Conservation (phyloP, 92 coral and sea anemone species). For the Porites divaricata region DNA sequence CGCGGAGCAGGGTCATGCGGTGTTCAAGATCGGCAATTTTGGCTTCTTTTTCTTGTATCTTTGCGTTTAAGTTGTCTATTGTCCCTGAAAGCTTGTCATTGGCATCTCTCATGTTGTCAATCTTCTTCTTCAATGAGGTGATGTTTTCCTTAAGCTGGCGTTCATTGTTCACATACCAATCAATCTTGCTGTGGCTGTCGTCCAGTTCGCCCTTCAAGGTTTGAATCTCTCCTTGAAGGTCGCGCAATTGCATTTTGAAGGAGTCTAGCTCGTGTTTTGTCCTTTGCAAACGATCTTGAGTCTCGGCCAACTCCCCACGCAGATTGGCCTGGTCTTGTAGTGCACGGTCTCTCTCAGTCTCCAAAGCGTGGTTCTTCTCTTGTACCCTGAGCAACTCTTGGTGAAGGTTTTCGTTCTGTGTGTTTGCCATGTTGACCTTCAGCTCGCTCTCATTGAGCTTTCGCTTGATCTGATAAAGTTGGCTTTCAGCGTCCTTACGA, state of each 20-base stretch:
- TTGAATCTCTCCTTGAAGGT: conserved; percentile 57
- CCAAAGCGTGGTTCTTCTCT: conserved; percentile 78
- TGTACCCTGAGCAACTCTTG: conserved; percentile 88
- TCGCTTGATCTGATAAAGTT: conserved; percentile 76
- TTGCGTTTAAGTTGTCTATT: conserved; percentile 73
- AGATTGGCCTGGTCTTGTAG: conserved; percentile 85
- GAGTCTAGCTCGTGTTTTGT: conserved; percentile 69
- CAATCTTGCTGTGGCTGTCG: conserved; percentile 81
- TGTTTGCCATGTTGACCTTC: conserved; percentile 68
- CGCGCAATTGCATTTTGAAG: conserved; percentile 72
- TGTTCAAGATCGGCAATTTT: conserved; percentile 85
- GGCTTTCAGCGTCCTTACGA: conserved; percentile 80
- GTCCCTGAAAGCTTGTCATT: conserved; percentile 80
- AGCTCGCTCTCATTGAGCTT: conserved; percentile 73
- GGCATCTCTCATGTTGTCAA: conserved; percentile 82
- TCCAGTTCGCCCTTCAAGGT: conserved; percentile 67
- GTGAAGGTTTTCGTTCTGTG: conserved; percentile 84
- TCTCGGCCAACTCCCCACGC: conserved; percentile 81
- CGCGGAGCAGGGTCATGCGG: conserved; percentile 76
- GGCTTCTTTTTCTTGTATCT: conserved; percentile 85
- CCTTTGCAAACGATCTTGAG: conserved; percentile 64
- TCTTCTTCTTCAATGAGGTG: conserved; percentile 81
- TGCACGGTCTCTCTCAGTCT: conserved; percentile 81
- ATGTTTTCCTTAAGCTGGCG: conserved; percentile 87
- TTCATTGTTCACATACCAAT: conserved; percentile 86